Base-by-base conservation (phyloP, 2,113 vertebrate species). In the Varanus komodoensis region DNA sequence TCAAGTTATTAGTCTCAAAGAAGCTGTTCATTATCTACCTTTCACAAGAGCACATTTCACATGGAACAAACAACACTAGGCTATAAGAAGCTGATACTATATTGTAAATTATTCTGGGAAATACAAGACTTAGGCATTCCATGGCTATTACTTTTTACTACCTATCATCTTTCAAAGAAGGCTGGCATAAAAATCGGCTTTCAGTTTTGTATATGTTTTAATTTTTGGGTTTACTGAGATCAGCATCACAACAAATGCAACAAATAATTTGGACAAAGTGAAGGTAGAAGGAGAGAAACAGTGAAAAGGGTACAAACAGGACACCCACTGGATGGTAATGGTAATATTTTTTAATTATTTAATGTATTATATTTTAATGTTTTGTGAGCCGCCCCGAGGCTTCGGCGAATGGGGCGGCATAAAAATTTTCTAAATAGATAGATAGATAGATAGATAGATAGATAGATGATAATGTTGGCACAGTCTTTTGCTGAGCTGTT, bases 61-160 rank as follows among this genome's bases (percentile, higher is more conserved):
- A 87, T 0, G 0, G 83, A 82, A 84, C 71, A 86, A 85, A 86
- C 94, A 95, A 85, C 92, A 89, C 91, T 85, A 90, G 94, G 91
- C 90, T 95, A 32, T 11, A 50, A 95, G 92, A 94, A 95, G 81
- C 0, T 32, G 87, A 90, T 85, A 94, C 93, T 92, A 94, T 84
- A 94, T 90, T 92, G 92, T 73, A 82, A 94, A 90, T 93, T 89
- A 50, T 11, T 50, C 4, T 82, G 93, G 82, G 94, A 96, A 88
- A 92, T 84, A 34, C 57, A 92, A 94, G 93, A 68, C 77, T 96
- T 92, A 92, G 89, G 94, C 96, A 73, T 92, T 92, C 92, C 93
- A 82, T 8, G 84, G 79, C 34, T 69, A 96, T 81, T 77, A 96
- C 95, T 97, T 92, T 94, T 97, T 96, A 96, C 90, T 93, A 93